Evolutionary conservation across 2,888 invertebrate species (phyloP).

Genomic region (Erynnis tages): DNA sequence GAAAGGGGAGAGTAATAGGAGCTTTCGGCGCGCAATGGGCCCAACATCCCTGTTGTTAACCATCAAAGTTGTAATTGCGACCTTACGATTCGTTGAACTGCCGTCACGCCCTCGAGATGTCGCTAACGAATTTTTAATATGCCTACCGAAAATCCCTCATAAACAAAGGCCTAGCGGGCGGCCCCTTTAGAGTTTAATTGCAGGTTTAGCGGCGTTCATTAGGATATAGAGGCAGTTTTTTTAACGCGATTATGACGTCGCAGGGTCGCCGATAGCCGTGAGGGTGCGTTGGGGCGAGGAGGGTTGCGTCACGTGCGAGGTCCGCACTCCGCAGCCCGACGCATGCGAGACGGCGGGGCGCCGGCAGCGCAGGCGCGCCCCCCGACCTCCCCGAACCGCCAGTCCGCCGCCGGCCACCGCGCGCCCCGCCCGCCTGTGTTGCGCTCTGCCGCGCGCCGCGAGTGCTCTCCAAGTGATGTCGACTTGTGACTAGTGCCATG

Average conservation of each 20-base stretch:
- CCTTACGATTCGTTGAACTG: slow-evolving; percentile 59
- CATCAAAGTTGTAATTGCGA: slow-evolving; percentile 67
- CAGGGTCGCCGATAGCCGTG: slow-evolving; percentile 59
- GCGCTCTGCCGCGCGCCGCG: slow-evolving; percentile 57
- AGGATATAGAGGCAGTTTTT: slow-evolving; percentile 76
- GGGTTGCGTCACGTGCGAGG: slow-evolving; percentile 80
- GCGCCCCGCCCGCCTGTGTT: slow-evolving; percentile 75
- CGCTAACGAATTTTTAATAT: slow-evolving; percentile 67
- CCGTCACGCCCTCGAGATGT: slow-evolving; percentile 60
- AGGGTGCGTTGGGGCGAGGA: slow-evolving; percentile 74
- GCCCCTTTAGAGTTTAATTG: slow-evolving; percentile 65
- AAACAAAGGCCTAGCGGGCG: slow-evolving; percentile 48
- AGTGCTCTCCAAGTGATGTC: slow-evolving; percentile 75
- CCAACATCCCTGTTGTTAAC: slow-evolving; percentile 48
- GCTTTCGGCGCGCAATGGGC: slow-evolving; percentile 48
- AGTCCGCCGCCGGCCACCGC: slow-evolving; percentile 77
- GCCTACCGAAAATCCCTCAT: slow-evolving; percentile 33
- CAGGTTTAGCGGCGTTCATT: slow-evolving; percentile 75
- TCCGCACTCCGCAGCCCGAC: slow-evolving; percentile 80
- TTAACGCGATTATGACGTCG: slow-evolving; percentile 78
- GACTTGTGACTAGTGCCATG: slow-evolving; percentile 79
- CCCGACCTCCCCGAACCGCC: slow-evolving; percentile 79
- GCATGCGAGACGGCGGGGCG: slow-evolving; percentile 80
- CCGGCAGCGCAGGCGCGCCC: slow-evolving; percentile 54
- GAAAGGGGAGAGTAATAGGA: slow-evolving; percentile 56